Evolutionary conservation across 2,888 invertebrate species (phyloP).

Genomic region (Parnassius smintheus): DNA sequence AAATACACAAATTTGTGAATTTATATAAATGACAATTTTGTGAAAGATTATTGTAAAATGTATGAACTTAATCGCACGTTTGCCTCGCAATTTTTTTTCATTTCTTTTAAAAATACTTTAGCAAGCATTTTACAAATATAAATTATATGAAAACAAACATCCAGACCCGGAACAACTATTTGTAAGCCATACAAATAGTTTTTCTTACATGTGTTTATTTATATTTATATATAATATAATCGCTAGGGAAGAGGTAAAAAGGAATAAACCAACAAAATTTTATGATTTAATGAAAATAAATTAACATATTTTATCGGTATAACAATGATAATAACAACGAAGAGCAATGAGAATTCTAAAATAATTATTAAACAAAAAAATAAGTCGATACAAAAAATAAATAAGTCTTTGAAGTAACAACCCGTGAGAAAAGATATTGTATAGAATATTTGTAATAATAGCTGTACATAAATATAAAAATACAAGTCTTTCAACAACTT

Average conservation of each 20-base stretch:
- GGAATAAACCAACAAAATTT: constrained; percentile 19
- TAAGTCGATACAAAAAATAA: neutral
- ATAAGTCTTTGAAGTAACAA: constrained; percentile 18
- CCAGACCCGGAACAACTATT: no score
- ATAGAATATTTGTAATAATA: constrained; percentile 26
- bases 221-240: no score
- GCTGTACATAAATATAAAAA: constrained; percentile 27
- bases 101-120: no score
- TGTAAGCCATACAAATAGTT: no score
- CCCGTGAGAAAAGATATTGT: constrained; percentile 25
- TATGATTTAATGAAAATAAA: constrained; percentile 23
- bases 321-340: constrained; percentile 7
- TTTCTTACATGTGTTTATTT: no score
- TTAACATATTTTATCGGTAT: constrained; percentile 4
- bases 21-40: constrained; percentile 7
- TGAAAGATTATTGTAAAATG: neutral
- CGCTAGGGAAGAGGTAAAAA: neutral
- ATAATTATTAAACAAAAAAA: constrained; percentile 4
- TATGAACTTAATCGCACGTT: neutral
- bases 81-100: neutral
- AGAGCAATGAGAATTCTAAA: neutral
- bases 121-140: no score
- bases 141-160: no score
- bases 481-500: constrained; percentile 49
- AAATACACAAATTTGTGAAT: constrained; percentile 7